Conservation (phyloP, 2,113 vertebrate species). For the Microtus pennsylvanicus region DNA sequence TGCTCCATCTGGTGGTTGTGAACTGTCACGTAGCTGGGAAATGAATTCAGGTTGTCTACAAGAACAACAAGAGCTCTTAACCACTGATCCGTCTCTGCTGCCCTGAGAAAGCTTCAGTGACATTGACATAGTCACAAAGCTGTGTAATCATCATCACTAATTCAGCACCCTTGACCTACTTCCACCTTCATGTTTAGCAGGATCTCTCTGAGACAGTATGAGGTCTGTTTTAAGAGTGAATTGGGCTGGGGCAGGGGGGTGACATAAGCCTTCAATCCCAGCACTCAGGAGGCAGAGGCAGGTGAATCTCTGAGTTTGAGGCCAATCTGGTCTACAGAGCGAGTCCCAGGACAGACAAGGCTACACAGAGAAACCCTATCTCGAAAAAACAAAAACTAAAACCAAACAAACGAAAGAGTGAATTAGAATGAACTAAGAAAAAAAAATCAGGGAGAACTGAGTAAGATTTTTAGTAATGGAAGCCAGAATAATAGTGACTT, state of each 20-base stretch:
- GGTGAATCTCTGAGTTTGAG: neutral
- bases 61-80: neutral
- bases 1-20: neutral
- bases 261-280: neutral
- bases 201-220: constrained; percentile 43
- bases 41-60: neutral
- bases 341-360: neutral
- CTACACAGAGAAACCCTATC: neutral
- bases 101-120: neutral
- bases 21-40: neutral
- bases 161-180: constrained; percentile 38
- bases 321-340: neutral
- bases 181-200: constrained; percentile 50
- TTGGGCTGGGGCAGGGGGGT: neutral
- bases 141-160: constrained; percentile 16
- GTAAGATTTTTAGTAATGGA: constrained; percentile 27
- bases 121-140: constrained; percentile 46
- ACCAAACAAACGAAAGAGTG: neutral
- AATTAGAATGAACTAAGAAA: constrained; percentile 34
- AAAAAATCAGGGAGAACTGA: neutral
- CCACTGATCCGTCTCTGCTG: neutral
- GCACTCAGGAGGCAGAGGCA: neutral
- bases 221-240: neutral
- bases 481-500: neutral
- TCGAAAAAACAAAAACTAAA: neutral